Base-by-base conservation (phyloP, 1,140 invertebrate species). In the Telenomus remus region DNA sequence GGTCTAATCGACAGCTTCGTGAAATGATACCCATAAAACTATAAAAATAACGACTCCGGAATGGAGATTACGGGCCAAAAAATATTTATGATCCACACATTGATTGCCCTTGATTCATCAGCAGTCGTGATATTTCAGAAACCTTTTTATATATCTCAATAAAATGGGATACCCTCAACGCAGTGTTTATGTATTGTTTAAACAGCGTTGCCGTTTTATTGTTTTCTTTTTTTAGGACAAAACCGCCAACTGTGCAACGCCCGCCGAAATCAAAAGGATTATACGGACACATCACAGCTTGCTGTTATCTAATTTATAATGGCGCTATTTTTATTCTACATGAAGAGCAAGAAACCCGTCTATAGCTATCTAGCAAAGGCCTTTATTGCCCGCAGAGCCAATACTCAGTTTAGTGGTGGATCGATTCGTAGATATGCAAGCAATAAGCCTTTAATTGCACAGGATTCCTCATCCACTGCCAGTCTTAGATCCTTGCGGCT, bases 401-500 rank as follows among this genome's bases (percentile, higher is more conserved):
- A 88, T 87, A 87, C 84, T 81, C 70, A 82, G 79, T 86, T 87
- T 87, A 87, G 83, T 83, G 83, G 82, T 54, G 85, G 83, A 87
- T 88, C 86, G 87, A 88, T 88, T 87, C 81, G 82, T 73, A 86
- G 86, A 88, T 88, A 87, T 85, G 86, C 84, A 84, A 82, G 87
- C 86, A 87, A 86, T 88, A 88, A 88, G 83, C 81, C 80, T 88
- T 88, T 88, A 88, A 88, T 87, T 88, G 86, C 84, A 85, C 87
- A 51, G 86, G 86, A 88, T 88, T 88, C 86, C 83, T 87, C 85
- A 86, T 87, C 78, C 79, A 71, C 76, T 78, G 66, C 72, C 81
- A 86, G 82, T 79, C 80, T 85, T 79, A 82, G 79, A 86, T 79
- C 80, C 80, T 81, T 65, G 74, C 57, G 69, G 80, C 74, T 81